Conservation (phyloP, 2,797 vertebrate genomes). For the Sebastiscus tertius region DNA sequence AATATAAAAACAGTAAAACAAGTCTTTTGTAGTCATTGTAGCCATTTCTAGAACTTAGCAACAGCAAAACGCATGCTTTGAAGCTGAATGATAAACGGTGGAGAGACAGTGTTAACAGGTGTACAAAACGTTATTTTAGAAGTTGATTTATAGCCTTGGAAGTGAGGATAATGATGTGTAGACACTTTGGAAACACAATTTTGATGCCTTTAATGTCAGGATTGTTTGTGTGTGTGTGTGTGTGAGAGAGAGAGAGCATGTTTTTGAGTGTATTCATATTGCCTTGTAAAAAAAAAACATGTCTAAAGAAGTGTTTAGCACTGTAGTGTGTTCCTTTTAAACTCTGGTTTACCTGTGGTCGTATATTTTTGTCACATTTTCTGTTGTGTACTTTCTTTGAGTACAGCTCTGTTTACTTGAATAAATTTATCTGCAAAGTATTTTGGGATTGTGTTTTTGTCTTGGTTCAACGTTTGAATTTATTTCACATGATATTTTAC, state of each 20-base stretch:
- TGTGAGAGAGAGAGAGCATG: not conserved
- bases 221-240: constrained; percentile 23
- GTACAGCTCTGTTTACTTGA: constrained; percentile 93
- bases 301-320: constrained; percentile 79
- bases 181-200: constrained; percentile 22
- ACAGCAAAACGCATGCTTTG: constrained; percentile 7
- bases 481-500: not conserved
- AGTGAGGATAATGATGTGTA: not conserved
- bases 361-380: constrained; percentile 88
- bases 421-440: constrained; percentile 94
- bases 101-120: not conserved
- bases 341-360: constrained; percentile 86
- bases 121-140: constrained; percentile 1
- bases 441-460: not conserved
- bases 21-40: not conserved
- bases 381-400: constrained; percentile 81
- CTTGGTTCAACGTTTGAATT: not conserved
- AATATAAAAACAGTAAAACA: not conserved
- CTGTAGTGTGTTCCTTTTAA: constrained; percentile 78
- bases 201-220: constrained; percentile 35
- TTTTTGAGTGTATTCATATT: constrained; percentile 72
- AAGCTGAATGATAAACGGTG: not conserved
- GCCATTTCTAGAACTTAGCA: not conserved
- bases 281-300: constrained; percentile 68
- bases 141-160: constrained; percentile 14